These are phyloP conservation scores for Buphagus erythrorhynchus DNA, from an alignment of 2,797 vertebrate genomes.

Conservation along the genomic window DNA sequence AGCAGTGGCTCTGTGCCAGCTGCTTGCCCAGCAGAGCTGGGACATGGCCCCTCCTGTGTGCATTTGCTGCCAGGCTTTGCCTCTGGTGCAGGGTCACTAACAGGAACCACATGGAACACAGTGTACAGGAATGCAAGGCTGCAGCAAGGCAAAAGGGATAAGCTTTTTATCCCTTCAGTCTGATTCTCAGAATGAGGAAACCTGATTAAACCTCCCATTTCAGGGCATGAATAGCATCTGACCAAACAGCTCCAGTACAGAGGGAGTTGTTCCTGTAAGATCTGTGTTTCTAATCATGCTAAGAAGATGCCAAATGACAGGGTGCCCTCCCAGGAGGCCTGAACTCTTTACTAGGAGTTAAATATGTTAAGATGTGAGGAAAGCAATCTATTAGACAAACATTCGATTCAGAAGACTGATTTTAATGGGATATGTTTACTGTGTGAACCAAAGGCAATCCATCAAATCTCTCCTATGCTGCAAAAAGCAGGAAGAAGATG, in stretches of 20 bases:
- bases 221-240: neutral
- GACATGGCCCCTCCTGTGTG: accelerated
- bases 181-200: neutral
- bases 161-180: neutral
- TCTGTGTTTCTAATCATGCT: neutral
- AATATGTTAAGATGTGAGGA: neutral
- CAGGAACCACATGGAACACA: accelerated
- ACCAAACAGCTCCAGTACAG: neutral
- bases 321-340: neutral
- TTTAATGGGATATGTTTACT: neutral
- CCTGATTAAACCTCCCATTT: neutral
- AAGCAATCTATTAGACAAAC: neutral
- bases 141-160: neutral
- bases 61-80: neutral
- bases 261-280: neutral
- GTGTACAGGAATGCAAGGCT: neutral
- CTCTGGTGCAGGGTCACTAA: neutral
- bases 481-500: neutral
- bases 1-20: neutral
- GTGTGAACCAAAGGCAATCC: neutral
- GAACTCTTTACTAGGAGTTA: neutral
- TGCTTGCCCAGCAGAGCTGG: neutral
- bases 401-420: neutral
- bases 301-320: neutral
- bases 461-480: neutral